These are phyloP conservation scores for Taxidea taxus DNA, from an alignment of 2,113 vertebrate species.

Conservation along the genomic window DNA sequence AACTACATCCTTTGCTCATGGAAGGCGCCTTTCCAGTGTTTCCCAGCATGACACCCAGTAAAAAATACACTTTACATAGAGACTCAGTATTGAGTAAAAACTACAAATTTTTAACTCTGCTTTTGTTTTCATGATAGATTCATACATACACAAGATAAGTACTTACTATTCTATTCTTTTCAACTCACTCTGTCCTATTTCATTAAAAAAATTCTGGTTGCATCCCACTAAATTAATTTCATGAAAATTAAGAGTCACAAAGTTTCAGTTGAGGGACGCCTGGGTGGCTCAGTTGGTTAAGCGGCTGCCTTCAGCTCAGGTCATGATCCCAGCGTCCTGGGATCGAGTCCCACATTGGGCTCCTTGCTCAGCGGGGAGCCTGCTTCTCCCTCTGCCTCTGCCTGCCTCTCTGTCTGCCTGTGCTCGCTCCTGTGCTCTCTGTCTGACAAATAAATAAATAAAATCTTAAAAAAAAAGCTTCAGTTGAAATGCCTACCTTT, in stretches of 20 bases:
- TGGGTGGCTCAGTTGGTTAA: no score
- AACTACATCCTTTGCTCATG: background rate
- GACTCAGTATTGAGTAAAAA: background rate
- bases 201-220: background rate
- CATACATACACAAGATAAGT: background rate
- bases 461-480: no score
- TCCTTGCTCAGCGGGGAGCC: no score
- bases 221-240: background rate
- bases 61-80: background rate
- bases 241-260: background rate
- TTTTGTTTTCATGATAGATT: background rate
- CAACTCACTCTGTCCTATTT: background rate
- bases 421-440: no score
- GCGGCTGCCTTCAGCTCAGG: no score
- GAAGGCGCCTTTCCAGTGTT: background rate
- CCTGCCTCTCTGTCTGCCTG: no score
- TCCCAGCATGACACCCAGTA: background rate
- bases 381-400: no score
- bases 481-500: background rate
- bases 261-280: background rate
- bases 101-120: background rate
- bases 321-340: no score
- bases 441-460: no score
- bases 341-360: no score
- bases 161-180: background rate